Percentiles rank a stretch among this genome's conserved stretches.
These are phyloP conservation scores for Eulithis prunata DNA, from an alignment of 2,888 invertebrate genomes.

Conservation along the genomic window DNA sequence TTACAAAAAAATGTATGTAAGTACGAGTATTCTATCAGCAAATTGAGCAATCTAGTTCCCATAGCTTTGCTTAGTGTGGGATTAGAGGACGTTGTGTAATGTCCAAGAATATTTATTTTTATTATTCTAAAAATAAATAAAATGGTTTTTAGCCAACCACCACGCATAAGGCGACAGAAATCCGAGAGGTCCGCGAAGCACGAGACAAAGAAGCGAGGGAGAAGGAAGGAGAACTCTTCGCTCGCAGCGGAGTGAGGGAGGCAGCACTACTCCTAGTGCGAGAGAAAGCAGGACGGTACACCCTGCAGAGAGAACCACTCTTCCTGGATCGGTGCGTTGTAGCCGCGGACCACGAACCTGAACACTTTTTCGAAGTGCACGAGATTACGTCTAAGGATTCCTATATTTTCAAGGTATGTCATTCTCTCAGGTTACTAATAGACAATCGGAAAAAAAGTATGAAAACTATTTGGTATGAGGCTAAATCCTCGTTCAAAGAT, in stretches of 20 bases:
- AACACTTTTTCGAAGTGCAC: conserved; percentile 97
- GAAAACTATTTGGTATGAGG: no score
- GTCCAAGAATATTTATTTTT: no score
- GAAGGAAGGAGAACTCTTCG: conserved; percentile 84
- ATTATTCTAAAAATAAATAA: no score
- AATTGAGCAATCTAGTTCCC: no score
- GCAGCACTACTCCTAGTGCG: conserved; percentile 94
- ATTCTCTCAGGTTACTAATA: no score
- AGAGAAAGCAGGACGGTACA: conserved; percentile 95
- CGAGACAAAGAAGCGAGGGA: conserved; percentile 76
- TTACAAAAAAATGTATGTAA: no score
- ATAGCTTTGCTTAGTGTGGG: no score
- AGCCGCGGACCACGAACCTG: conserved; percentile 94
- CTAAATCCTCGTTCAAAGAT: no score
- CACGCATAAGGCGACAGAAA: conserved; percentile 88
- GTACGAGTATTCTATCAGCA: no score
- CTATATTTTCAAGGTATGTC: conserved; percentile 94
- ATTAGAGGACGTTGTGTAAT: no score
- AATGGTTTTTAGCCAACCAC: conserved; percentile 85
- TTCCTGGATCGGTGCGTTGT: conserved; percentile 96
- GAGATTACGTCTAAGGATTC: conserved; percentile 96
- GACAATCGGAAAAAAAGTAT: no score
- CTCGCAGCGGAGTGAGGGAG: conserved; percentile 91
- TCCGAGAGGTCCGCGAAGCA: conserved; percentile 85
- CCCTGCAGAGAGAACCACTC: conserved; percentile 94